phyloP scores from a whole-genome alignment of 2,113 vertebrate genomes.

The Chionis minor region DNA sequence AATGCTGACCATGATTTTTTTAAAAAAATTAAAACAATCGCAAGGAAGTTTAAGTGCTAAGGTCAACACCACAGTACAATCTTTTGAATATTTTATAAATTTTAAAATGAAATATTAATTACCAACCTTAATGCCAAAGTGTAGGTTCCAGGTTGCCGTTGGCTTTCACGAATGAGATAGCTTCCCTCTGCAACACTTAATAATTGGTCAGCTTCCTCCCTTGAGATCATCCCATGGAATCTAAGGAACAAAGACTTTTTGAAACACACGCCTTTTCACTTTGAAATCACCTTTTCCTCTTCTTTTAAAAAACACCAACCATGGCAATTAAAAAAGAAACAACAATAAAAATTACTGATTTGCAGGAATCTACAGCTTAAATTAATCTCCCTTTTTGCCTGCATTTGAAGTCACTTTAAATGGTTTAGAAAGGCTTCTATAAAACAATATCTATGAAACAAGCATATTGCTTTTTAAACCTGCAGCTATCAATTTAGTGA shows the following conservation, averaged over 20 bases:
- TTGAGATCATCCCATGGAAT: slow-evolving; percentile 98
- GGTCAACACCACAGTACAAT: background rate
- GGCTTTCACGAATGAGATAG: slow-evolving; percentile 98
- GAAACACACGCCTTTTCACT: background rate
- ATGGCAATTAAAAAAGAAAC: background rate
- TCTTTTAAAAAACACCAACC: background rate
- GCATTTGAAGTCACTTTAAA: slow-evolving; percentile 17
- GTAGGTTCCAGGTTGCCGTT: slow-evolving; percentile 96
- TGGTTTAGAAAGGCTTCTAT: background rate
- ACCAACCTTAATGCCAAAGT: slow-evolving; percentile 94
- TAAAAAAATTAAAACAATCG: background rate
- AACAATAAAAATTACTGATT: background rate
- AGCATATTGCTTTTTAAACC: background rate
- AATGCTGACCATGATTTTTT: slow-evolving; percentile 24
- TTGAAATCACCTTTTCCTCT: background rate
- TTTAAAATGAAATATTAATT: slow-evolving; percentile 59
- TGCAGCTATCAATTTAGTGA: background rate
- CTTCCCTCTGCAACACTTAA: slow-evolving; percentile 95
- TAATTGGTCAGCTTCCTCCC: slow-evolving; percentile 92
- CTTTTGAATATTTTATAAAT: slow-evolving; percentile 53
- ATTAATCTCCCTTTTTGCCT: slow-evolving; percentile 5
- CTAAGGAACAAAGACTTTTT: slow-evolving; percentile 71
- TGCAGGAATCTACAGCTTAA: background rate
- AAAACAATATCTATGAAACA: background rate
- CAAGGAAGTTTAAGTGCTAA: background rate